These are phyloP conservation scores for Gadopsis marmoratus DNA, from an alignment of 2,797 vertebrate species.

Conservation along the genomic window DNA sequence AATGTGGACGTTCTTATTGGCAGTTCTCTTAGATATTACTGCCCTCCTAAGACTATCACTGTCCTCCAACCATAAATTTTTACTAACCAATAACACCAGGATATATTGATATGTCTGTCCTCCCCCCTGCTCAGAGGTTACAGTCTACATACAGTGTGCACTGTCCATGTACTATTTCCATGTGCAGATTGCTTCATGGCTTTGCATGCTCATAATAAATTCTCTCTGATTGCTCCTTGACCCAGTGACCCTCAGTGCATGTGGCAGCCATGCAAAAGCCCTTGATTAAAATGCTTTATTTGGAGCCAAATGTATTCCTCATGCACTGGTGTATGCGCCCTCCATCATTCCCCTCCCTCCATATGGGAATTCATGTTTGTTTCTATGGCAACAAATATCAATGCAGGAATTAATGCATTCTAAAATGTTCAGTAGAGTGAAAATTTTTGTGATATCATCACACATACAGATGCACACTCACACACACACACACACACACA, in stretches of 20 bases:
- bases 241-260: slow-evolving; percentile 27
- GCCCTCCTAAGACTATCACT: neutral
- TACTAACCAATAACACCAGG: neutral
- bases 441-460: slow-evolving; percentile 28
- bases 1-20: neutral
- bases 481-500: neutral
- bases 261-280: slow-evolving; percentile 44
- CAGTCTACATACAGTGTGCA: slow-evolving; percentile 6
- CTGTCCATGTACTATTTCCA: slow-evolving; percentile 16
- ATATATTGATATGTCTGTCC: slow-evolving; percentile 17
- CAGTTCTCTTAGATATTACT: neutral
- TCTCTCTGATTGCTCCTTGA: slow-evolving; percentile 35
- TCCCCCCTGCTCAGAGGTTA: neutral
- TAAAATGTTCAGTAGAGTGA: slow-evolving; percentile 15
- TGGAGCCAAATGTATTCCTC: slow-evolving; percentile 44
- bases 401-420: slow-evolving; percentile 35
- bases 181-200: slow-evolving; percentile 40
- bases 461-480: neutral
- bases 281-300: slow-evolving; percentile 67
- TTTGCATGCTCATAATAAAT: slow-evolving; percentile 49
- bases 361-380: slow-evolving; percentile 64
- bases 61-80: slow-evolving; percentile 30
- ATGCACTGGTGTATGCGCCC: slow-evolving; percentile 35
- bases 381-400: slow-evolving; percentile 69
- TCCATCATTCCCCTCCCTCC: slow-evolving; percentile 33